phyloP scores from a whole-genome alignment of 2,113 vertebrate species.

The Ameiurus melas region DNA sequence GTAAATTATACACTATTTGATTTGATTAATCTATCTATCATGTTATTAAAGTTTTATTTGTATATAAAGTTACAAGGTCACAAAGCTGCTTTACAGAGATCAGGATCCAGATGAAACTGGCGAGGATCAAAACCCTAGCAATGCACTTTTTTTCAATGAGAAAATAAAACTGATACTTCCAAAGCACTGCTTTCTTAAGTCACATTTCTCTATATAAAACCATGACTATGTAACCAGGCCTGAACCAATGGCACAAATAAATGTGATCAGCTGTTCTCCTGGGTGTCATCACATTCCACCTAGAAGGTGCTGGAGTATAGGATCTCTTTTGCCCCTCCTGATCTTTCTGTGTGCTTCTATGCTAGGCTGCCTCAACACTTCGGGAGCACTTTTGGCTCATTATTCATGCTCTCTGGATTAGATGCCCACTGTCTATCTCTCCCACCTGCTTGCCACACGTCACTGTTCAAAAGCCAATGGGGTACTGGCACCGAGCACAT shows the following conservation, averaged over 20 bases:
- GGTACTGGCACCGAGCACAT: slow-evolving; percentile 63
- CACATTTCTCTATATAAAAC: not conserved
- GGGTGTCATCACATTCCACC: slow-evolving; percentile 45
- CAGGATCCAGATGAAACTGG: not conserved
- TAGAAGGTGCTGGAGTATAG: slow-evolving; percentile 38
- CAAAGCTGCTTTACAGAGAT: not conserved
- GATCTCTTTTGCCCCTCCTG: slow-evolving; percentile 44
- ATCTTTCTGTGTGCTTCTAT: slow-evolving; percentile 69
- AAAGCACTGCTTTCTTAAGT: not conserved
- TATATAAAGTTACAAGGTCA: not conserved
- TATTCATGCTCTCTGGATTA: slow-evolving; percentile 74
- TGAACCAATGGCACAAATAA: slow-evolving; percentile 6
- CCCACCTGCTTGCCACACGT: slow-evolving; percentile 63
- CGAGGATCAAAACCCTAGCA: not conserved
- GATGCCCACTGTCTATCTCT: slow-evolving; percentile 65
- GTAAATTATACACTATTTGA: not conserved
- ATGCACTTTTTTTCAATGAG: not conserved
- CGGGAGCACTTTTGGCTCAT: slow-evolving; percentile 74
- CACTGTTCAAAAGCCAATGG: slow-evolving; percentile 64
- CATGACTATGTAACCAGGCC: not conserved
- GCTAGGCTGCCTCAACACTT: slow-evolving; percentile 68
- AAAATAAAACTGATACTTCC: not conserved
- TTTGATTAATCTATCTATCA: not conserved
- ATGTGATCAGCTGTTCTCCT: slow-evolving; percentile 47
- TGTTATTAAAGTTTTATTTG: not conserved